Evolutionary conservation across 2,888 invertebrate genomes (phyloP), one percentile per base, ranked within the genome.

Genomic region (Miltochrista miniata): DNA sequence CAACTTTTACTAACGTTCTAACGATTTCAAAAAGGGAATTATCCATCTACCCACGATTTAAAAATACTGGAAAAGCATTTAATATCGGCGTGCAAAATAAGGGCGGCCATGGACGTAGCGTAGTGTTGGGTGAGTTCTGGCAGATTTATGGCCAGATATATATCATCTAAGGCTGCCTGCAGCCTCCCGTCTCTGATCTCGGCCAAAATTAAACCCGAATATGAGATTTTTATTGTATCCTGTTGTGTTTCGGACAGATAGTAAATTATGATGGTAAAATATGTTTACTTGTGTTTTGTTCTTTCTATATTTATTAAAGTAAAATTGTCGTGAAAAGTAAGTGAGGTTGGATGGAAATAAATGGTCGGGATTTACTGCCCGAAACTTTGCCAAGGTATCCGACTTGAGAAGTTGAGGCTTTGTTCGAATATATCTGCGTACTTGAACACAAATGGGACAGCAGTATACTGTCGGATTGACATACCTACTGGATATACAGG

Each of bases 121-220:
- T 58, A 56, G 40, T 50, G 61, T 64, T 71, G 68, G 75, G 62
- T 70, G 77, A 76, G 72, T 67, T 67, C 59, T 68, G 74, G 71
- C 81, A 85, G 85, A 88, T 88, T 88, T 87, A 88, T 83, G 77
- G 70, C 72, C 68, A 76, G 74, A 87, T 87, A 85, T 87, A 85
- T 83, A 80, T 88, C 86, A 87, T 87, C 77, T 72, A 70, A 68
- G 77, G 73, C 73, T 74, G 64, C 70, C 64, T 60, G 54, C 56
- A 56, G 43, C 51, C 56, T 38, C 48, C 36, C 47, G 51, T 39
- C 9, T 39, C 42, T 51, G 49, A 54, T 48, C 54, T 43, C 33
- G 34, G 11, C 56, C 51, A 54, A 67, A 61, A 61, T 60, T 57
- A 55, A 67, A 64, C 54, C 57, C 46, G 34, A 60, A 57, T 45